These are phyloP conservation scores for Brachionus plicatilis DNA, from an alignment of 1,140 invertebrate genomes.

Conservation along the genomic window DNA sequence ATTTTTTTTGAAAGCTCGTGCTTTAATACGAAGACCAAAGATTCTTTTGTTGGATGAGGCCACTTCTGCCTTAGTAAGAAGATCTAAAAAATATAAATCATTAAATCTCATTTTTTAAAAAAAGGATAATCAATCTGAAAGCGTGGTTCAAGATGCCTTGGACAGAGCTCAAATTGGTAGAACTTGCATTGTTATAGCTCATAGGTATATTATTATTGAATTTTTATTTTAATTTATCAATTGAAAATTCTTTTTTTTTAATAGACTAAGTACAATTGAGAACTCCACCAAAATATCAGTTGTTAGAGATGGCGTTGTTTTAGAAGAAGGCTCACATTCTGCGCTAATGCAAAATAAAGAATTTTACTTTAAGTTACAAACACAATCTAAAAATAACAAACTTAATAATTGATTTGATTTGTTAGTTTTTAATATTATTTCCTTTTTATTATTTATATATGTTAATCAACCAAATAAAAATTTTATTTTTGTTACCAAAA, in stretches of 20 bases:
- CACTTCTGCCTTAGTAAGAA: slow-evolving; percentile 70
- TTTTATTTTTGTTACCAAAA: neutral
- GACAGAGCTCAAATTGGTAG: slow-evolving; percentile 51
- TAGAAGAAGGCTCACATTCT: neutral
- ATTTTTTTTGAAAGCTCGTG: slow-evolving; percentile 17
- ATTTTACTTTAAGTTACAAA: slow-evolving; percentile 26
- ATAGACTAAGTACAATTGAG: slow-evolving; percentile 17
- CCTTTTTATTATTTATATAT: no score
- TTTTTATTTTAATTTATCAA: neutral
- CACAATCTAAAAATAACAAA: neutral
- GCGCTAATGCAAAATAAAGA: slow-evolving; percentile 18
- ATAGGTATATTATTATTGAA: slow-evolving; percentile 43
- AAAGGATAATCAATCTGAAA: slow-evolving; percentile 70
- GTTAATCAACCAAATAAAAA: neutral
- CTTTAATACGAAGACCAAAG: slow-evolving; percentile 64
- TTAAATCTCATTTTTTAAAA: neutral
- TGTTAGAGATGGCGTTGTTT: neutral
- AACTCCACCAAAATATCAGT: slow-evolving; percentile 36
- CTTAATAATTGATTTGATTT: neutral
- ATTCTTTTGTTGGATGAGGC: slow-evolving; percentile 80
- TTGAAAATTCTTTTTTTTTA: neutral
- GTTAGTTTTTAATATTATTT: no score
- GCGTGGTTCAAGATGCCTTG: slow-evolving; percentile 60
- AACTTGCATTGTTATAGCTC: slow-evolving; percentile 59
- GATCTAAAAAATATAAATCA: neutral